These are phyloP conservation scores for Stichopus chloronotus DNA, from an alignment of 35 echinoderm and acorn worm genomes.

Conservation along the genomic window DNA sequence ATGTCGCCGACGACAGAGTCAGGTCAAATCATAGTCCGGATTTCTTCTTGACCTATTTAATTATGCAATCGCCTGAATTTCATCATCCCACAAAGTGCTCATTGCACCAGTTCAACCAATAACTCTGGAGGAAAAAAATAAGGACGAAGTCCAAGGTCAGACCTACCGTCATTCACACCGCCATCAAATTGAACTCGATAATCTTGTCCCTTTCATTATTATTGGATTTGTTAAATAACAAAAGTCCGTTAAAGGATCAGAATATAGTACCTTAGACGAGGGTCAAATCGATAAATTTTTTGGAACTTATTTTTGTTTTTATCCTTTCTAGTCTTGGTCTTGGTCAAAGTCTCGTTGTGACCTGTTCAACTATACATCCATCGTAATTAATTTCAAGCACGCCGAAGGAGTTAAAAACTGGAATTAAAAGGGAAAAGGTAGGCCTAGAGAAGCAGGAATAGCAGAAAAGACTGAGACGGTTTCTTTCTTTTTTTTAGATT, in stretches of 20 bases:
- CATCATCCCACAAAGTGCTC: neutral
- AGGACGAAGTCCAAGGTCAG: neutral
- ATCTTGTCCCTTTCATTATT: neutral
- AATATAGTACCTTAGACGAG: neutral
- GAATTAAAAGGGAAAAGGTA: too few relatives aligned
- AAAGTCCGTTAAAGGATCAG: neutral
- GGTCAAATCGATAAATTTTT: neutral
- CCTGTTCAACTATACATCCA: neutral
- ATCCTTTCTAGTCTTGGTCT: neutral
- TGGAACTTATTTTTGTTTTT: neutral
- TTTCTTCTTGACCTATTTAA: conserved; percentile 1
- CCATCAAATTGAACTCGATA: neutral
- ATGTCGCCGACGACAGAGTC: neutral
- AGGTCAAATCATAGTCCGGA: neutral
- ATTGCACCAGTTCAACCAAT: neutral
- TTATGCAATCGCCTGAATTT: neutral
- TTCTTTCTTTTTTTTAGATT: too few relatives aligned
- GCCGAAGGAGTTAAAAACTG: too few relatives aligned
- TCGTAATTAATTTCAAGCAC: too few relatives aligned
- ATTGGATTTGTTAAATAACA: conserved; percentile 3
- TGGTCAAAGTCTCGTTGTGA: neutral
- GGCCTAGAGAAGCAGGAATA: too few relatives aligned
- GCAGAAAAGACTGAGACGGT: too few relatives aligned
- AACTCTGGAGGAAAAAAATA: neutral
- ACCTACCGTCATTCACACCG: neutral